Evolutionary conservation across 2,113 vertebrate species (phyloP), one percentile per base, ranked within the genome.

Genomic region (Circaetus gallicus): DNA sequence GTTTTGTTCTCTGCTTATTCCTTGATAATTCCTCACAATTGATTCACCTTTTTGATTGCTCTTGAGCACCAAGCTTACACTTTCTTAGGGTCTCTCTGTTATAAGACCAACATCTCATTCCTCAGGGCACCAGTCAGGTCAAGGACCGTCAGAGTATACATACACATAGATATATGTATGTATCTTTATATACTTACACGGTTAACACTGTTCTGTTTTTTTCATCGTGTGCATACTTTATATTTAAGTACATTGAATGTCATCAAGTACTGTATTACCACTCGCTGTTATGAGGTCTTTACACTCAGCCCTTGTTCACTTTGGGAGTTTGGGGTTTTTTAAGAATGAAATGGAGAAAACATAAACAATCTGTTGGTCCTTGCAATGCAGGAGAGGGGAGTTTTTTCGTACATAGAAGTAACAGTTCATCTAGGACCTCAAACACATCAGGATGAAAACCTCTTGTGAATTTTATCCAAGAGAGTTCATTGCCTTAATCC

Each of bases 401-500:
- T 40, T 45, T 76, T 78, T 55, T 63, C 38, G 24, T 62, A 13
- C 4, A 10, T 4, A 73, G 50, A 86, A 93, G 21, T 29, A 88
- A 42, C 28, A 73, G n/a, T 86, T 96, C 86, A 88, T 91, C 71
- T 69, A 85, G n/a, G 50, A 82, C 16, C 62, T n/a, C 71, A 85
- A 94, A 89, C 62, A 80, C 56, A 87, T 7, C 40, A 79, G 47
- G 70, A 80, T 80, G n/a, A 91, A 95, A 97, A 88, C n/a, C 79
- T 78, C 74, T 95, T 73, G 78, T 83, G 91, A 83, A 88, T 95
- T 95, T 90, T 94, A 96, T 95, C 94, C 74, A 93, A 85, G 78
- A 72, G 92, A 58, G 89, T 91, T 96, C 91, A 91, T 89, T 94
- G 91, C 78, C 63, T 95, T 95, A 96, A 95, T 96, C 95, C 93